Conservation (phyloP, 1,140 invertebrate species). For the Chironomus tepperi region DNA sequence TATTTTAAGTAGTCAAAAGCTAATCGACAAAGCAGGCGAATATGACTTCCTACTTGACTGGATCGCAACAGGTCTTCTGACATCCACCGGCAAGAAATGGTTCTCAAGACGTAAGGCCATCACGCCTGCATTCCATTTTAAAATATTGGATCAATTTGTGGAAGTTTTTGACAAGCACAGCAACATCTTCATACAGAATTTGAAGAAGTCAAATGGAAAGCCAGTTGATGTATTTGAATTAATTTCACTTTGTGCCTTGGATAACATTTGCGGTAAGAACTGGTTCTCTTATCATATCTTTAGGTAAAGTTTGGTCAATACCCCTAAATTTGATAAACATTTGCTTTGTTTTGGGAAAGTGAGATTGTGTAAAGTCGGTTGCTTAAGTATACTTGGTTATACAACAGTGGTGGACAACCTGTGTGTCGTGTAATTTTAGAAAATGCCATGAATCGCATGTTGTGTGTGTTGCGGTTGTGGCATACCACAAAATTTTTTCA, state of each 20-base stretch:
- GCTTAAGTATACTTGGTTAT: no score
- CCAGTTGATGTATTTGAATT: constrained; percentile 43
- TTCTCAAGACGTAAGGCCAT: constrained; percentile 64
- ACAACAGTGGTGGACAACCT: no score
- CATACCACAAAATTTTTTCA: no score
- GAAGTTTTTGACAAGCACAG: constrained; percentile 61
- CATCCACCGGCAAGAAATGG: constrained; percentile 56
- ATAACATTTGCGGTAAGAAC: constrained; percentile 61
- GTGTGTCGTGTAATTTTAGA: no score
- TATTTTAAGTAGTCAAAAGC: not conserved
- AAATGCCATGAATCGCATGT: no score
- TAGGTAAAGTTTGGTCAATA: no score
- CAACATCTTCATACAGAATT: constrained; percentile 45
- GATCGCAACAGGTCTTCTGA: not conserved
- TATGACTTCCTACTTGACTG: not conserved
- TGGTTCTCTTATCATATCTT: no score
- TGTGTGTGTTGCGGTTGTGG: no score
- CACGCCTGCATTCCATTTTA: constrained; percentile 81
- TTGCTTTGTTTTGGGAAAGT: no score
- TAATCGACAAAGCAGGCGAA: not conserved
- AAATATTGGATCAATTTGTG: constrained; percentile 70
- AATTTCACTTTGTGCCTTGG: constrained; percentile 57
- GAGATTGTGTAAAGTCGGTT: no score
- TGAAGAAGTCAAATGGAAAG: constrained; percentile 40
- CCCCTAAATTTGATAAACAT: not conserved